These are phyloP conservation scores for Nannobrachium achirus DNA, from an alignment of 2,113 vertebrate species.

Conservation along the genomic window DNA sequence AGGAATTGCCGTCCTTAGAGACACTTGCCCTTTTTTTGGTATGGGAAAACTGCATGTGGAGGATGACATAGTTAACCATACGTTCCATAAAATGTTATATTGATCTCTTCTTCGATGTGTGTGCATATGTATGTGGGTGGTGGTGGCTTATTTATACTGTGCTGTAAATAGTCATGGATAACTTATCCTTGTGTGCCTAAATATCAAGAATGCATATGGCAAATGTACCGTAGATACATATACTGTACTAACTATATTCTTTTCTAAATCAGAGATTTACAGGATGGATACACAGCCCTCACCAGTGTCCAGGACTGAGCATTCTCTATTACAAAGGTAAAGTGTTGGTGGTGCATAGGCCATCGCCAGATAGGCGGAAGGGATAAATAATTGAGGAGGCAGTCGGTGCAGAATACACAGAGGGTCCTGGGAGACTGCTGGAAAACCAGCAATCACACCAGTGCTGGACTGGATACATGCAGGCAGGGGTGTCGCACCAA, in stretches of 20 bases:
- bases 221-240: too few relatives aligned
- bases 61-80: slow-evolving; percentile 2
- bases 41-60: not conserved
- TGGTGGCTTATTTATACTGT: too few relatives aligned
- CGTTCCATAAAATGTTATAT: not conserved
- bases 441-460: slow-evolving; percentile 48
- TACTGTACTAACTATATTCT: too few relatives aligned
- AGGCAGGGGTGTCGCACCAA: not conserved
- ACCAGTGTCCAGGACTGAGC: too few relatives aligned
- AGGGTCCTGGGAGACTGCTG: slow-evolving; percentile 46
- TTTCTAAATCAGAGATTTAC: too few relatives aligned
- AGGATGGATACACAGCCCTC: too few relatives aligned
- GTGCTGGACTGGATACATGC: slow-evolving; percentile 47
- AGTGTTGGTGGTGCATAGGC: not conserved
- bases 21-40: slow-evolving; percentile 28
- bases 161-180: too few relatives aligned
- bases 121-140: too few relatives aligned
- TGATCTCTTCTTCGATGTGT: too few relatives aligned
- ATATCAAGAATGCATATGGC: too few relatives aligned
- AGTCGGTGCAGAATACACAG: slow-evolving; percentile 51
- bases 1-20: slow-evolving; percentile 32
- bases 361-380: slow-evolving; percentile 40
- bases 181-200: too few relatives aligned
- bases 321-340: slow-evolving; percentile 48
- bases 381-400: slow-evolving; percentile 70